Conservation (phyloP, 2,888 invertebrate species). For the Schrankia costaestrigalis region DNA sequence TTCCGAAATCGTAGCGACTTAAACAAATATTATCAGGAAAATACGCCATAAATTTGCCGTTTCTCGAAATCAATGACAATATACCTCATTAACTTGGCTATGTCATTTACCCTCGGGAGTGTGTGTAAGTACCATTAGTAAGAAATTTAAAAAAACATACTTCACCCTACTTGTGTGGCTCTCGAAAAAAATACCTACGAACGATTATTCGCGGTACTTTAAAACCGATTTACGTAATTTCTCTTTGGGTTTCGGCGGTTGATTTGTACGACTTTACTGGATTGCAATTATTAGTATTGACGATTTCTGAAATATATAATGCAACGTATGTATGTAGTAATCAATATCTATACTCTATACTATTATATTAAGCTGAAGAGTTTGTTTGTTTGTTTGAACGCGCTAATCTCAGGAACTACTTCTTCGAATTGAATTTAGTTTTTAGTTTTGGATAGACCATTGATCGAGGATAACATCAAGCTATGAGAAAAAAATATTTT, state of each 20-base stretch:
- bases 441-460: neutral
- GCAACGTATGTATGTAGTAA: too few relatives aligned
- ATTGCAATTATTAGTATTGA: slow-evolving; percentile 14
- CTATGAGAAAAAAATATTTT: too few relatives aligned
- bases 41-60: too few relatives aligned
- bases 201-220: slow-evolving; percentile 23
- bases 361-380: too few relatives aligned
- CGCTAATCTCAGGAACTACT: neutral
- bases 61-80: neutral
- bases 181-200: slow-evolving; percentile 47
- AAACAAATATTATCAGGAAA: too few relatives aligned
- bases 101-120: neutral
- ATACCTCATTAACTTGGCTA: neutral
- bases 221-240: slow-evolving; percentile 26
- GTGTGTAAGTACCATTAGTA: slow-evolving; percentile 5
- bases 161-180: slow-evolving; percentile 28
- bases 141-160: slow-evolving; percentile 22
- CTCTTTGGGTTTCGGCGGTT: slow-evolving; percentile 6
- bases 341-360: too few relatives aligned
- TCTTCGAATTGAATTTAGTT: neutral
- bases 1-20: too few relatives aligned
- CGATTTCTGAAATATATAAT: neutral
- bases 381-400: neutral
- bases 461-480: too few relatives aligned
- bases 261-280: slow-evolving; percentile 5